phyloP scores from a whole-genome alignment of 2,797 vertebrate genomes.

The Gadopsis bispinosus region DNA sequence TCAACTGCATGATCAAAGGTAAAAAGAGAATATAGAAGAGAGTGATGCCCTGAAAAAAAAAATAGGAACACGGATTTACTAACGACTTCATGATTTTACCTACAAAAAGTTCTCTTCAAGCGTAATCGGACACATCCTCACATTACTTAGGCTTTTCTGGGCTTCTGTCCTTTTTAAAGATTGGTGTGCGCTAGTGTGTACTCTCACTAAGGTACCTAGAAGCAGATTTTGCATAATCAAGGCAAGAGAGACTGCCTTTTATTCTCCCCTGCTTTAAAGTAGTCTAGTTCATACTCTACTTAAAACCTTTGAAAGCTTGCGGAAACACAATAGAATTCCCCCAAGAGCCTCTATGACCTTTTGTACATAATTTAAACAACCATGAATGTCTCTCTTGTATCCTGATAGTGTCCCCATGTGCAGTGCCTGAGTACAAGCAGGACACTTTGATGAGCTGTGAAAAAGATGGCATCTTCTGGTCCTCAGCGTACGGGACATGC shows the following conservation, averaged over 20 bases:
- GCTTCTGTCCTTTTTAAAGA: constrained; percentile 23
- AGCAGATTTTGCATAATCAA: constrained; percentile 52
- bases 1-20: constrained; percentile 76
- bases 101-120: constrained; percentile 11
- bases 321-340: constrained; percentile 43
- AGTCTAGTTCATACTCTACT: constrained; percentile 36
- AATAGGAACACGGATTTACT: constrained; percentile 1
- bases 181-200: constrained; percentile 7
- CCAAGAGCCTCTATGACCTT: constrained; percentile 53
- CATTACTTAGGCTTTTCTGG: constrained; percentile 18
- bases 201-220: constrained; percentile 27
- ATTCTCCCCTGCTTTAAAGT: constrained; percentile 34
- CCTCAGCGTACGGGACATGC: constrained; percentile 51
- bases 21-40: constrained; percentile 42
- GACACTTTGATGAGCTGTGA: constrained; percentile 60
- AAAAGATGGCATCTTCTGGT: constrained; percentile 50
- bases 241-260: constrained; percentile 42
- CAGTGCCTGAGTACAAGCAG: constrained; percentile 13
- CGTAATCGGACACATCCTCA: constrained; percentile 27
- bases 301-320: constrained; percentile 55
- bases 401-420: constrained; percentile 39
- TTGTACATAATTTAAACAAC: constrained; percentile 58
- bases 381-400: constrained; percentile 46
- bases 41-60: constrained; percentile 11
- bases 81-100: constrained; percentile 8